These are phyloP conservation scores for Dryocosmus kuriphilus DNA, from an alignment of 2,888 invertebrate genomes.

Conservation along the genomic window DNA sequence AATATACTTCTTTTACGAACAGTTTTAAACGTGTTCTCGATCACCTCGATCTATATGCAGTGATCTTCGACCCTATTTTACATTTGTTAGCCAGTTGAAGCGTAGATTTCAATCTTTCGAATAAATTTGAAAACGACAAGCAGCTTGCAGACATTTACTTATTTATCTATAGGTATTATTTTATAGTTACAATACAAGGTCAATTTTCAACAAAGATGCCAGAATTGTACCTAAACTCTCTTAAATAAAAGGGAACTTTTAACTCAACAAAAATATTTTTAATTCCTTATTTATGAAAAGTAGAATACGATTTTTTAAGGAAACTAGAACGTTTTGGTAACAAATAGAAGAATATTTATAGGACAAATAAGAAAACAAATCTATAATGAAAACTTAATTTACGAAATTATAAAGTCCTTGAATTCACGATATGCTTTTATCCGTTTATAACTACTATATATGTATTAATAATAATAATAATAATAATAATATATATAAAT, in stretches of 20 bases:
- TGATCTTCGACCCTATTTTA: constrained; percentile 66
- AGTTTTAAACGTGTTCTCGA: constrained; percentile 48
- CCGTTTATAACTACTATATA: constrained; percentile 48
- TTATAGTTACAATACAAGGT: not conserved
- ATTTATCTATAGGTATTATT: constrained; percentile 37
- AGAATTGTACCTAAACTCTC: not conserved
- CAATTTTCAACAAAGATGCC: constrained; percentile 10
- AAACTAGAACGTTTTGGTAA: not conserved
- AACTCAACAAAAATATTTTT: not conserved
- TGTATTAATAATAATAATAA: no score
- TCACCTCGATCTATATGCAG: constrained; percentile 71
- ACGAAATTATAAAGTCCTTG: constrained; percentile 33
- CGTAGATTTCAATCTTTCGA: constrained; percentile 47
- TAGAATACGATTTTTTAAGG: not conserved
- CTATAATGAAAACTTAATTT: constrained; percentile 29
- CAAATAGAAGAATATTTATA: not conserved
- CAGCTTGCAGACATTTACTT: constrained; percentile 46
- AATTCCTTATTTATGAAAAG: not conserved
- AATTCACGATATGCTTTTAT: constrained; percentile 38
- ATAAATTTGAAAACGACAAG: constrained; percentile 52
- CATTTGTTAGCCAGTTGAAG: constrained; percentile 55
- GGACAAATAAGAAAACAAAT: constrained; percentile 36
- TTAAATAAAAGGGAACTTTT: not conserved
- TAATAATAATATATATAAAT: constrained; percentile 59
- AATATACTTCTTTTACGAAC: constrained; percentile 42